A percentile compares a stretch with the other conserved stretches of the same genome.
Evolutionary conservation across 2,113 vertebrate species (phyloP).

Genomic region (Butorides virescens): DNA sequence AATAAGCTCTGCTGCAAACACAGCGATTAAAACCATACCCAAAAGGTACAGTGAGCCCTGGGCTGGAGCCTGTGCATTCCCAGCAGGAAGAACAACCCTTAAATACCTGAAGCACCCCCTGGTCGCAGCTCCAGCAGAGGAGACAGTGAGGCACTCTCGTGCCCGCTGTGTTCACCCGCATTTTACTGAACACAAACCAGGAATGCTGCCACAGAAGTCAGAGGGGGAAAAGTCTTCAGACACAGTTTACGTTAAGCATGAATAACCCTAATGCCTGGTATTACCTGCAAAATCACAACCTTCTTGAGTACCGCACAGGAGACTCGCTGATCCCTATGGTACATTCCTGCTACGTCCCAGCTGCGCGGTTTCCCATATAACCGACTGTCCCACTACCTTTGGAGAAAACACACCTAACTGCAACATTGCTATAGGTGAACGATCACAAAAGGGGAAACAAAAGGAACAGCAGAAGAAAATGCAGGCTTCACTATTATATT

Average conservation of each 20-base stretch:
- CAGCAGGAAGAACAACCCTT: background rate
- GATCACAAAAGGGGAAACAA: background rate
- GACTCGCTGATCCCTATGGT: background rate
- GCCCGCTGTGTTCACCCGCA: background rate
- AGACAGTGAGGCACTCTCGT: accelerated
- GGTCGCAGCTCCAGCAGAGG: background rate
- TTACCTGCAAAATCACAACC: background rate
- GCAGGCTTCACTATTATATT: background rate
- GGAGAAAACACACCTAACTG: background rate
- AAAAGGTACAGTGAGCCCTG: background rate
- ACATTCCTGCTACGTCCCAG: background rate
- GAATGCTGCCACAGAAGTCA: background rate
- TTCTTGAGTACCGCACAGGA: background rate
- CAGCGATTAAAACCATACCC: background rate
- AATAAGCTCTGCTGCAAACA: background rate
- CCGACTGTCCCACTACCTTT: background rate
- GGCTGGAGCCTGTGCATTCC: background rate
- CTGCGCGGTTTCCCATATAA: background rate
- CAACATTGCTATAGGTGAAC: background rate
- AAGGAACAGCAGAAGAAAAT: background rate
- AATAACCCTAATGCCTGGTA: background rate
- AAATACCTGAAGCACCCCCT: background rate
- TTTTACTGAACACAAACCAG: background rate
- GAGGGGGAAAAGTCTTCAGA: background rate
- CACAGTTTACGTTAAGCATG: background rate